Conservation (phyloP, 37 sponge, comb jelly and placozoan species). For the Spongia lamella region DNA sequence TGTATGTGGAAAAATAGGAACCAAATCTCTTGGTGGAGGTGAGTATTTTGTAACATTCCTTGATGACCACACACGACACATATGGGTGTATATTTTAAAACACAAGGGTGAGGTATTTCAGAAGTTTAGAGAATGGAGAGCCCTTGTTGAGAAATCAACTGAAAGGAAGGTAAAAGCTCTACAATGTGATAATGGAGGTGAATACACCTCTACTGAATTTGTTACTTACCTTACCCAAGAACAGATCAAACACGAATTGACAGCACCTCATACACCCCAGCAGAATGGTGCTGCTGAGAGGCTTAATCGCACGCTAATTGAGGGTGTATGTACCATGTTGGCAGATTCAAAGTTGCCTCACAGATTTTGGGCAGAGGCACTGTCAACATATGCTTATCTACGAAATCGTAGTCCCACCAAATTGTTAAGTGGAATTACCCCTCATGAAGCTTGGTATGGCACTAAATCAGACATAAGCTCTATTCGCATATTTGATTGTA, state of each 20-base stretch:
- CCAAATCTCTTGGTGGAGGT: conserved; percentile 42
- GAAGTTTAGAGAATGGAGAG: not conserved
- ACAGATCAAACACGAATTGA: conserved; percentile 31
- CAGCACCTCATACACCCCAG: conserved; percentile 44
- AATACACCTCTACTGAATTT: conserved; percentile 30
- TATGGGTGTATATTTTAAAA: conserved; percentile 37
- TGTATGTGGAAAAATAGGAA: conserved; percentile 45
- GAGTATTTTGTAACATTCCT: conserved; percentile 47
- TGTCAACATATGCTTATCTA: conserved; percentile 15
- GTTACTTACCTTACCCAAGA: not conserved
- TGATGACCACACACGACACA: conserved; percentile 39
- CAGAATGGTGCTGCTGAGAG: conserved; percentile 45
- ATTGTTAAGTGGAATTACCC: conserved; percentile 10
- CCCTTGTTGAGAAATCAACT: not conserved
- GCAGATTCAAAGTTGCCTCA: conserved; percentile 35
- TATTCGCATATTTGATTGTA: conserved; percentile 35
- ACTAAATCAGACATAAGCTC: not conserved
- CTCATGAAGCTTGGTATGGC: conserved; percentile 23
- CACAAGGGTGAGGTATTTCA: not conserved
- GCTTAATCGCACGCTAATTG: conserved; percentile 41
- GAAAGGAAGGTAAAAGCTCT: not conserved
- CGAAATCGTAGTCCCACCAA: conserved; percentile 19
- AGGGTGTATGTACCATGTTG: conserved; percentile 36
- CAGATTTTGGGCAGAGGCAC: conserved; percentile 31
- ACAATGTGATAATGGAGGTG: conserved; percentile 6